Percentiles rank a stretch among this genome's conserved stretches.
phyloP scores from a whole-genome alignment of 2,797 vertebrate genomes.

The Tokudaia muenninki region DNA sequence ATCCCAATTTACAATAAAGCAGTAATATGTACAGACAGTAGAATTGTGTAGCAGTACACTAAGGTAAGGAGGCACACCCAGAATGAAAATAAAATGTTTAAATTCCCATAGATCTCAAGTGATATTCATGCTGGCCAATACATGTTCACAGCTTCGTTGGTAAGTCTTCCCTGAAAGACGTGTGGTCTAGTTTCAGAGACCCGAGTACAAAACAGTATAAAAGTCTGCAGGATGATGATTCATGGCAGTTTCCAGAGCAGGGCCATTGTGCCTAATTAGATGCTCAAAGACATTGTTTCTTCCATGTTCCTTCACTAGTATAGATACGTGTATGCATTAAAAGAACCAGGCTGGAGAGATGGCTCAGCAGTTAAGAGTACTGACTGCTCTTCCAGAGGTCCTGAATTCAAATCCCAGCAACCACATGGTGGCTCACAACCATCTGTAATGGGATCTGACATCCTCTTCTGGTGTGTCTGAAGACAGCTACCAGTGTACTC shows the following conservation, averaged over 20 bases:
- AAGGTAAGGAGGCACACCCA: neutral
- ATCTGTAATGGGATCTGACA: too few relatives aligned
- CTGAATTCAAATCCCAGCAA: too few relatives aligned
- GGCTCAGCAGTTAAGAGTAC: too few relatives aligned
- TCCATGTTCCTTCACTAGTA: neutral
- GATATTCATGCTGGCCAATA: neutral
- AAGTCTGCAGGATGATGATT: rapidly evolving
- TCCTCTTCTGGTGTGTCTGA: too few relatives aligned
- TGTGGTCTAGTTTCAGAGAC: neutral
- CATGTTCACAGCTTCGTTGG: neutral
- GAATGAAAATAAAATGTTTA: neutral
- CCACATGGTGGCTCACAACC: too few relatives aligned
- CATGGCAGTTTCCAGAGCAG: neutral
- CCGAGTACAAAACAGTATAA: neutral
- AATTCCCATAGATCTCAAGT: neutral
- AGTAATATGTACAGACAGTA: neutral
- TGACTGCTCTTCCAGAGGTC: too few relatives aligned
- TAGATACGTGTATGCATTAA: neutral
- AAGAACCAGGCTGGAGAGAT: neutral
- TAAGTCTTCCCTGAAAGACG: neutral
- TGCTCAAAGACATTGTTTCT: neutral
- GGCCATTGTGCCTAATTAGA: neutral
- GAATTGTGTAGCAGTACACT: neutral
- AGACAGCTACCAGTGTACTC: too few relatives aligned
- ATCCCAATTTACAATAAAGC: neutral